Evolutionary conservation across 2,113 vertebrate genomes (phyloP).

Genomic region (Festucalex cinctus): DNA sequence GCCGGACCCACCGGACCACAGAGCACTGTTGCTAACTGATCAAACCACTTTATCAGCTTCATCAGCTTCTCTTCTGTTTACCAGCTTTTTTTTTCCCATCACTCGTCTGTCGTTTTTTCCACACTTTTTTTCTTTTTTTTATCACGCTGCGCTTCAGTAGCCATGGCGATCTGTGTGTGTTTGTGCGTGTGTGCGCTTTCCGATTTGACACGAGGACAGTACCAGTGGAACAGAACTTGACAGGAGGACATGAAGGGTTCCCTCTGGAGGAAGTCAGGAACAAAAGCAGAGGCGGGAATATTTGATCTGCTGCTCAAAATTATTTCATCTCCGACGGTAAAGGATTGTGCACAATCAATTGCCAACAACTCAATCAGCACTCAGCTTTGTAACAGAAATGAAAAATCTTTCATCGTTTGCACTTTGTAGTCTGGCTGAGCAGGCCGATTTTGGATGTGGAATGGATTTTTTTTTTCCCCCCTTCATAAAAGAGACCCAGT

Average conservation of each 20-base stretch:
- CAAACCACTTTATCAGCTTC: conserved; percentile 48
- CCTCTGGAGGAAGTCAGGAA: conserved; percentile 43
- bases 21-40: conserved; percentile 41
- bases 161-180: conserved; percentile 47
- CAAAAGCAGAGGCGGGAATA: conserved; percentile 34
- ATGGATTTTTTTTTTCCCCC: not conserved
- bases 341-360: not conserved
- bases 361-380: not conserved
- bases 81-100: not conserved
- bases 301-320: conserved; percentile 30
- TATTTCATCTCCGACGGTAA: conserved; percentile 20
- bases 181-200: conserved; percentile 58
- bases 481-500: not conserved
- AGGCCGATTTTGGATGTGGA: not conserved
- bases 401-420: not conserved
- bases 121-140: conserved; percentile 45
- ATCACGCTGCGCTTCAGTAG: conserved; percentile 65
- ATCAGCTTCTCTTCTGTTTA: conserved; percentile 44
- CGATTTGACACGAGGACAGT: conserved; percentile 49
- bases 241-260: conserved; percentile 58
- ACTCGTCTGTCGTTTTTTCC: not conserved
- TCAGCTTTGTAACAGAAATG: not conserved
- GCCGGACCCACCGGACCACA: conserved; percentile 30
- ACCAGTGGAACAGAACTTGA: conserved; percentile 64
- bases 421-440: not conserved